A percentile compares a stretch with the other conserved stretches of the same genome.
phyloP scores from a whole-genome alignment of 2,888 invertebrate genomes.

The Sphecodes monilicornis region DNA sequence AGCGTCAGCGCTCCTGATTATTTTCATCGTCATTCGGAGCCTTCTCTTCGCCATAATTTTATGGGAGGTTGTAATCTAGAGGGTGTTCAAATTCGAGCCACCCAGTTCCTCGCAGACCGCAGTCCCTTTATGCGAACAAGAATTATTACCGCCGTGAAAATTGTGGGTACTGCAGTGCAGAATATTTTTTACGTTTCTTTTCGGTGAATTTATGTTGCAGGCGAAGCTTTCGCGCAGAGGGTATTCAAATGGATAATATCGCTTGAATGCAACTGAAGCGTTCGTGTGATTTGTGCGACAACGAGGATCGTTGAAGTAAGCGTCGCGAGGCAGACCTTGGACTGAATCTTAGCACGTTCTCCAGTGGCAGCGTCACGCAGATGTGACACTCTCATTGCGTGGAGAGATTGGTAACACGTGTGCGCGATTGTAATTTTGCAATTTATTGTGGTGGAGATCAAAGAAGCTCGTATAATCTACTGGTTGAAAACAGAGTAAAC shows the following conservation, averaged over 20 bases:
- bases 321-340: background rate
- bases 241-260: background rate
- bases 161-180: background rate
- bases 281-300: background rate
- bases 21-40: conserved; percentile 38
- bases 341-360: background rate
- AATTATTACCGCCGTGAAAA: background rate
- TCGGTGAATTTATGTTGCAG: background rate
- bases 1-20: conserved; percentile 39
- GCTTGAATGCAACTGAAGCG: background rate
- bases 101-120: background rate
- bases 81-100: conserved; percentile 32
- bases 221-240: background rate
- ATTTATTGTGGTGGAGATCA: background rate
- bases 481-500: background rate
- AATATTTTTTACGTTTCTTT: background rate
- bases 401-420: background rate
- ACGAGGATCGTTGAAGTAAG: background rate
- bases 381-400: background rate
- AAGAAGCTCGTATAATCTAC: background rate
- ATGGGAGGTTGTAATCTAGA: conserved; percentile 36
- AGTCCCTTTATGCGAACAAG: conserved; percentile 15
- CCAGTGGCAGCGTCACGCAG: background rate
- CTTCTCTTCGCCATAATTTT: conserved; percentile 36
- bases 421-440: conserved; percentile 1